Conservation (phyloP, 1,140 invertebrate genomes). For the Nasonia vitripennis region DNA sequence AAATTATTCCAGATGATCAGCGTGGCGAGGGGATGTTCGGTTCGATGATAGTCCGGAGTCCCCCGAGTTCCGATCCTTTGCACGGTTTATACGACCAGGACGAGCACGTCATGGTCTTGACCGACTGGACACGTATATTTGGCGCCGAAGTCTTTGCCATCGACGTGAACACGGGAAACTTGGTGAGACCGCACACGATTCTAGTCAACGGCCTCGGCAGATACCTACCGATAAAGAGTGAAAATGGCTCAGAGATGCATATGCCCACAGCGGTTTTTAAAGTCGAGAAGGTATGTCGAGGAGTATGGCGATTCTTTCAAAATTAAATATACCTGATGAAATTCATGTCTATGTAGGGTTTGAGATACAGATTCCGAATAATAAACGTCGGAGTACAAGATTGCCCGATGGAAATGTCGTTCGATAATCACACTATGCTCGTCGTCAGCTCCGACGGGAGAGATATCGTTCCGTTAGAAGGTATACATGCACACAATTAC, state of each 20-base stretch:
- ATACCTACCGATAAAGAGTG: slow-evolving; percentile 68
- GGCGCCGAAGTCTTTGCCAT: slow-evolving; percentile 81
- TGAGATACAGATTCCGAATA: slow-evolving; percentile 81
- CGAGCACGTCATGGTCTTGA: slow-evolving; percentile 83
- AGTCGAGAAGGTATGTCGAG: slow-evolving; percentile 75
- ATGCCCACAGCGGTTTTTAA: slow-evolving; percentile 77
- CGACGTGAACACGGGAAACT: slow-evolving; percentile 84
- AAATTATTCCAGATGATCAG: not conserved
- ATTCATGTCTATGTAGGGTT: not conserved
- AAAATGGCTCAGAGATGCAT: slow-evolving; percentile 67
- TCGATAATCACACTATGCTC: slow-evolving; percentile 88
- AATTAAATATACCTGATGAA: not conserved
- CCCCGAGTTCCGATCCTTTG: slow-evolving; percentile 77
- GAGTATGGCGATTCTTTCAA: not conserved
- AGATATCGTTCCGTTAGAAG: slow-evolving; percentile 84
- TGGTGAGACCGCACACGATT: slow-evolving; percentile 86
- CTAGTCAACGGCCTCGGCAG: slow-evolving; percentile 85
- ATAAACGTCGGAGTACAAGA: slow-evolving; percentile 92
- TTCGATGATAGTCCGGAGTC: slow-evolving; percentile 81
- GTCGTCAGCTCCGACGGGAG: slow-evolving; percentile 88
- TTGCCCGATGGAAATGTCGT: slow-evolving; percentile 89
- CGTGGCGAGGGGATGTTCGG: slow-evolving; percentile 84
- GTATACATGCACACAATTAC: slow-evolving; percentile 68
- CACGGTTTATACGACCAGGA: slow-evolving; percentile 79
- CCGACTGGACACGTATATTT: slow-evolving; percentile 86